Evolutionary conservation across 2,888 invertebrate genomes (phyloP).

Genomic region (Dusona sp.): DNA sequence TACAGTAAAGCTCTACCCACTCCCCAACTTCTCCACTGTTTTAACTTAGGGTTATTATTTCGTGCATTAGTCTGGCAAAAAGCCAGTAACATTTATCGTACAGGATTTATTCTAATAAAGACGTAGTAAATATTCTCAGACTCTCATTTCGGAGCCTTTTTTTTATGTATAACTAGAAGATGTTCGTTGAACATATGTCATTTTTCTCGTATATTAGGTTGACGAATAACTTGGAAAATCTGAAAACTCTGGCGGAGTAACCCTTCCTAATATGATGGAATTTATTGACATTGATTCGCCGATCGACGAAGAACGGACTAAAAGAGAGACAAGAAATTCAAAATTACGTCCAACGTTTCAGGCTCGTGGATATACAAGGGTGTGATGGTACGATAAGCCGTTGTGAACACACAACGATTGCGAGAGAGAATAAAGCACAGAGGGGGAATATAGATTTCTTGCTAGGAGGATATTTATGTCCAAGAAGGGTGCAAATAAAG

Average conservation of each 20-base stretch:
- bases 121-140: neutral
- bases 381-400: constrained; percentile 15
- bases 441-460: constrained; percentile 72
- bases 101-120: constrained; percentile 44
- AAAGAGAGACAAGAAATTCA: neutral
- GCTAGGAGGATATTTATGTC: constrained; percentile 34
- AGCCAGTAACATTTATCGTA: constrained; percentile 40
- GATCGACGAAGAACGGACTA: neutral
- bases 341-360: constrained; percentile 26
- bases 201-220: neutral
- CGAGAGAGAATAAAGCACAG: neutral
- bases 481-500: constrained; percentile 57
- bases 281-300: neutral
- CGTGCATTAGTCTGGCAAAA: constrained; percentile 44
- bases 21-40: constrained; percentile 24
- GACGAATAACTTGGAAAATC: neutral
- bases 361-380: constrained; percentile 30
- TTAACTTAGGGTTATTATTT: constrained; percentile 59
- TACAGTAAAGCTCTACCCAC: constrained; percentile 6
- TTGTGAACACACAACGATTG: neutral
- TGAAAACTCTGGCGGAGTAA: neutral
- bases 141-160: neutral
- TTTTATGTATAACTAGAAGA: neutral
- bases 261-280: no score
- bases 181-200: neutral